phyloP scores from a whole-genome alignment of 2,888 invertebrate genomes.

The Argyresthia goedartella region DNA sequence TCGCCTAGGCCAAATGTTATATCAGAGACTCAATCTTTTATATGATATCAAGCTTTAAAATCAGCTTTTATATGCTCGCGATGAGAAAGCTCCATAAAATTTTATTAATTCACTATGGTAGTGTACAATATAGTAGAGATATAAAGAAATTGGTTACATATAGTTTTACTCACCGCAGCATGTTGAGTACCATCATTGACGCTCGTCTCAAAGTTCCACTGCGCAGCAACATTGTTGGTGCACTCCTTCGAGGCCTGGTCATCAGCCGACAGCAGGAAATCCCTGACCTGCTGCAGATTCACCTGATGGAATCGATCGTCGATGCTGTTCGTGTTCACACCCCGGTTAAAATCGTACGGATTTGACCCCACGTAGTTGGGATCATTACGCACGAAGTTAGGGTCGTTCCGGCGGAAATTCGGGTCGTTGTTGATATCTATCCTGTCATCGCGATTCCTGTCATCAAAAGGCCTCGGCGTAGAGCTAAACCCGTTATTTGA shows the following conservation, averaged over 20 bases:
- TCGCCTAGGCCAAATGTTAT: no score
- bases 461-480: constrained; percentile 37
- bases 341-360: constrained; percentile 53
- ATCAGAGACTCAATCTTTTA: no score
- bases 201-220: constrained; percentile 91
- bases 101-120: no score
- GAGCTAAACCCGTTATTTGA: constrained; percentile 40
- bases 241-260: constrained; percentile 84
- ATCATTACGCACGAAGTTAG: constrained; percentile 60
- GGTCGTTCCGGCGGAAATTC: constrained; percentile 59
- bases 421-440: constrained; percentile 58
- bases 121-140: no score
- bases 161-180: constrained; percentile 79
- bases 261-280: constrained; percentile 78
- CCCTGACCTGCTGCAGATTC: constrained; percentile 59
- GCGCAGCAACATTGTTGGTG: constrained; percentile 87
- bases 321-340: constrained; percentile 38
- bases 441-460: constrained; percentile 49
- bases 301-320: constrained; percentile 55
- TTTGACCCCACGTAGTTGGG: constrained; percentile 53
- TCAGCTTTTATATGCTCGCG: no score
- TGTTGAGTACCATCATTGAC: constrained; percentile 86
- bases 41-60: no score
- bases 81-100: no score
- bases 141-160: neutral